phyloP scores from a whole-genome alignment of 1,140 invertebrate genomes.

The Pseudomyrmex gracilis region DNA sequence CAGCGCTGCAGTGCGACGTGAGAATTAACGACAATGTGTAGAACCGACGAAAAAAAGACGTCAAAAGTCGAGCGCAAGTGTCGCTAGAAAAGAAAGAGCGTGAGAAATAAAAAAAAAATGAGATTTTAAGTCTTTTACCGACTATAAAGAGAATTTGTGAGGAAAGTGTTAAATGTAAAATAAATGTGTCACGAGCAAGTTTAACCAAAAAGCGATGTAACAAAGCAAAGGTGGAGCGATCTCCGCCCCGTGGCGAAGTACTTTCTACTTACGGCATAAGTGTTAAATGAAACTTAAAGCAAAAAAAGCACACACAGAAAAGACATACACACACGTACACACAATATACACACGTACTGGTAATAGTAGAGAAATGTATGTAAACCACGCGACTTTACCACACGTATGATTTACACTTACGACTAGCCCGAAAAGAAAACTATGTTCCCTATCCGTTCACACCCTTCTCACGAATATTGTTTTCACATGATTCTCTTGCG shows the following conservation, averaged over 20 bases:
- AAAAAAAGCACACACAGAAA: background rate
- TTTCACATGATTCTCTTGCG: conserved; percentile 71
- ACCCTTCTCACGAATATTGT: conserved; percentile 61
- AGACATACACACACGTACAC: conserved; percentile 17
- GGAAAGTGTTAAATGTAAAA: conserved; percentile 58
- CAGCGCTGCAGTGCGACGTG: conserved; percentile 4
- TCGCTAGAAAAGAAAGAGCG: background rate
- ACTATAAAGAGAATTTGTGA: conserved; percentile 36
- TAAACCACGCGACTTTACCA: conserved; percentile 48
- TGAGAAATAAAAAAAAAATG: conserved; percentile 32
- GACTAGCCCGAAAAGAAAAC: conserved; percentile 59
- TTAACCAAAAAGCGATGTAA: conserved; percentile 51
- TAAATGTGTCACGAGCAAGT: conserved; percentile 55
- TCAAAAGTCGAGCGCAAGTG: conserved; percentile 1
- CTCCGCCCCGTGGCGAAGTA: conserved; percentile 58
- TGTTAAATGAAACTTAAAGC: conserved; percentile 66
- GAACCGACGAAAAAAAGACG: background rate
- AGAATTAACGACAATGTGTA: conserved; percentile 38
- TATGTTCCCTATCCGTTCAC: conserved; percentile 64
- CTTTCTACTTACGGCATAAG: conserved; percentile 71
- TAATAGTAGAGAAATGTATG: conserved; percentile 62
- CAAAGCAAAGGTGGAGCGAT: conserved; percentile 54
- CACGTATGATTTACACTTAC: conserved; percentile 63
- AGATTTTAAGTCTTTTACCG: conserved; percentile 1
- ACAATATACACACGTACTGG: conserved; percentile 33